These are phyloP conservation scores for Herpailurus yagouaroundi DNA, from an alignment of 2,113 vertebrate species.

Conservation along the genomic window DNA sequence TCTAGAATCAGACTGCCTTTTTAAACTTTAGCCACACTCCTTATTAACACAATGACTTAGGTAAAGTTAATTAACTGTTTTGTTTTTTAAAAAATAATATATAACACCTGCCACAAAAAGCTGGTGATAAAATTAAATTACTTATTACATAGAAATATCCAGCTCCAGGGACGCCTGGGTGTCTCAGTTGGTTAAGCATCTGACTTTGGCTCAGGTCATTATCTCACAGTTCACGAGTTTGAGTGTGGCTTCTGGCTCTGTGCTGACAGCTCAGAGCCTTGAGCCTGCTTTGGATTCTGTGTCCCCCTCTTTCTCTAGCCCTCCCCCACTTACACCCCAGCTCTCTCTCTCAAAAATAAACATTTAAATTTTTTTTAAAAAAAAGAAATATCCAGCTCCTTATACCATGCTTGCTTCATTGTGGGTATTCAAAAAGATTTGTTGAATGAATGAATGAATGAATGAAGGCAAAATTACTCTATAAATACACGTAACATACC, in stretches of 20 bases:
- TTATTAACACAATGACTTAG: not conserved
- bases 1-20: not conserved
- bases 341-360: too few species aligned
- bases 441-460: not conserved
- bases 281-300: too few species aligned
- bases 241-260: too few species aligned
- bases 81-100: not conserved
- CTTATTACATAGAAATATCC: not conserved
- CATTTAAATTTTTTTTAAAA: too few species aligned
- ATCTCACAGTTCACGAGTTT: too few species aligned
- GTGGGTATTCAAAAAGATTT: not conserved
- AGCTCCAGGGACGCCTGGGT: too few species aligned
- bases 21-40: not conserved
- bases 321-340: too few species aligned
- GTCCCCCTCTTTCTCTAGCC: too few species aligned
- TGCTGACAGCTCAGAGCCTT: too few species aligned
- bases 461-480: not conserved
- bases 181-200: too few species aligned
- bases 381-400: not conserved
- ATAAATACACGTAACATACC: not conserved
- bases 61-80: not conserved
- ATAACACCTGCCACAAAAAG: not conserved
- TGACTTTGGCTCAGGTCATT: too few species aligned
- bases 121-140: not conserved
- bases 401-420: not conserved